Base-by-base conservation (phyloP, 2,113 vertebrate species). In the Equus quagga region DNA sequence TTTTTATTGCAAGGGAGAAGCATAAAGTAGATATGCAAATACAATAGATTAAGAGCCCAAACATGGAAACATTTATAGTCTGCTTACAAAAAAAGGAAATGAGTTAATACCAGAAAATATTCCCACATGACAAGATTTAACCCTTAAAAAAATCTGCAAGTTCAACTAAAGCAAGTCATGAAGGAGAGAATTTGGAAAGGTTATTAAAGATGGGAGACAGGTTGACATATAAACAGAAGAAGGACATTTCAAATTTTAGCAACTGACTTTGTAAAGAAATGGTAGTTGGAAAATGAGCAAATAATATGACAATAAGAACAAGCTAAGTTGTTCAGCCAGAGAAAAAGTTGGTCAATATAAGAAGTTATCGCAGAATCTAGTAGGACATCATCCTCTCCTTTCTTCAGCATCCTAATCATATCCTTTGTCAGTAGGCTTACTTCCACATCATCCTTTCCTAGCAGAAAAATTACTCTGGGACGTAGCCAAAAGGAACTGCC, bases 91-190 rank as follows among this genome's bases (percentile, higher is more conserved):
- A 85, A 95, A 94, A 75, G 19, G 26, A 88, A 81, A 73, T 72
- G 62, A 58, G 15, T 93, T 82, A 49, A 88, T 89, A 96, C 49
- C 67, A 58, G 13, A 54, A 95, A 89, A 91, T 19, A 81, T 15
- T 28, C 28, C 64, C 14, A 86, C 21, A 19, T 36, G 62, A 54
- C 36, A 96, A 79, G 41, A 94, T 41, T 83, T 84, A 91, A 36
- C 4, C 5, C 3, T 81, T 64, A 54, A 26, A 5, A 62, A 88
- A 81, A 49, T 1, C 13, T 69, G 6, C 31, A 82, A 81, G 76
- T 78, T 92, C 31, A 91, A 85, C 72, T 81, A 93, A 87, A 91
- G 26, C 9, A 93, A 96, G 33, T 91, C 58, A 95, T 78, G 12
- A 91, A 95, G 24, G 15, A 65, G 36, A 93, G 31, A 88, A 15